Evolutionary conservation across 1,140 invertebrate species (phyloP), one percentile per base, ranked within the genome.

Genomic region (Luehdorfia chinensis): DNA sequence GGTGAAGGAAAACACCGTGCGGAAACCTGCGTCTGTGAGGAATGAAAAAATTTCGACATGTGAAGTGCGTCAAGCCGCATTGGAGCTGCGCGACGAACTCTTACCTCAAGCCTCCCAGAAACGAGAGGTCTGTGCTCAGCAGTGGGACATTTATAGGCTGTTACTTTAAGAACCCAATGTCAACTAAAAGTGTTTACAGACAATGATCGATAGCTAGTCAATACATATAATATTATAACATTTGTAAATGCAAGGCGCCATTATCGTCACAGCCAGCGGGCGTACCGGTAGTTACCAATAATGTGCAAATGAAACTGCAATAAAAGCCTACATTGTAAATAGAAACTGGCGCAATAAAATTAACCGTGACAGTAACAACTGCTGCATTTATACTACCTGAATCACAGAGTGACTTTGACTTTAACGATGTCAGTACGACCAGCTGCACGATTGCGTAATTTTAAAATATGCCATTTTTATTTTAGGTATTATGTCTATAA

Each of bases 271-370:
- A 8, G 37, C 37, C 25, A 19, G 37, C 37, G 7, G 37, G 37
- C 23, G 37, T 27, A 41, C 37, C 37, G 23, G 37, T 41, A 41
- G 37, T 41, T 27, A 41, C 19, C 21, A 11, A 25, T 41, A 41
- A 41, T 41, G 37, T 41, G 37, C 37, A 41, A 41, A 25, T 41
- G 37, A 41, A 41, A 41, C 12, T 41, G 37, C 37, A 41, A 21
- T 21, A 41, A 41, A 12, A 27, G 21, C 19, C 25, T 41, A 27
- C 37, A 41, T 41, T 41, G 37, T 21, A 27, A 41, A 27, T 41
- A 39, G 4, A 25, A 2, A 27, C 37, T 41, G 37, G 27, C 27
- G 37, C 37, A 41, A 41, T 41, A 41, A 41, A 41, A 41, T 41
- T 25, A 41, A 41, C 37, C 37, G 37, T 41, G 37, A 27, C 37